Evolutionary conservation across 2,113 vertebrate genomes (phyloP), one percentile per base, ranked within the genome.

Genomic region (Cygnus atratus): DNA sequence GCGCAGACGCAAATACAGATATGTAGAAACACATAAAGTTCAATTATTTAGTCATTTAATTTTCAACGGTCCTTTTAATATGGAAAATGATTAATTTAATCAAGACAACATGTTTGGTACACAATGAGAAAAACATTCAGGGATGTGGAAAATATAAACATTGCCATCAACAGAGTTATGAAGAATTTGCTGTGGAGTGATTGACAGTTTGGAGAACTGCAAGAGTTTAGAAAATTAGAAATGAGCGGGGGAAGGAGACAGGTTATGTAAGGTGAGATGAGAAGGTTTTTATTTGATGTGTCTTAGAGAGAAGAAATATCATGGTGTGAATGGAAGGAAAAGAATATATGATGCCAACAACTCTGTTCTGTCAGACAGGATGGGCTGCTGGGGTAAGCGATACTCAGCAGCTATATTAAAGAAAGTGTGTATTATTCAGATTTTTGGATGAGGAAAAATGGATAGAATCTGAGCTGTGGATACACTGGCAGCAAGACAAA

Each of bases 361-460:
- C 2, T 46, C 13, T 81, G 20, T 43, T 84, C 2, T 0, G 4
- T 90, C 76, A 55, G 16, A 77, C 1, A 16, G 71, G 21, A 37
- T 39, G 10, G 14, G 6, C 17, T 71, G 39, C 4, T 2, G 6
- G 4, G 7, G 1, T 77, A 81, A 44, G 9, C 1, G 1, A 58
- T 65, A 61, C 9, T 75, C 1, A 3, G n/a, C 28, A 71, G 19
- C 4, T 77, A 2, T 43, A 29, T 52, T 79, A 55, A 39, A 70
- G 3, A 61, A 62, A 58, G 7, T 21, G 48, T 59, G 5, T 70
- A 31, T 65, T 86, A 1, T 26, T 83, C 12, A 66, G 11, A 37
- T 33, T 73, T 85, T 73, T 71, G 43, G 12, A 67, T 44, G 11
- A 62, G 10, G 21, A 66, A 77, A 88, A 66, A 2, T 7, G 28